A percentile compares a stretch with the other conserved stretches of the same genome.
These are phyloP conservation scores for Tyrophagus putrescentiae DNA, from an alignment of 1,140 invertebrate genomes.

Conservation along the genomic window DNA sequence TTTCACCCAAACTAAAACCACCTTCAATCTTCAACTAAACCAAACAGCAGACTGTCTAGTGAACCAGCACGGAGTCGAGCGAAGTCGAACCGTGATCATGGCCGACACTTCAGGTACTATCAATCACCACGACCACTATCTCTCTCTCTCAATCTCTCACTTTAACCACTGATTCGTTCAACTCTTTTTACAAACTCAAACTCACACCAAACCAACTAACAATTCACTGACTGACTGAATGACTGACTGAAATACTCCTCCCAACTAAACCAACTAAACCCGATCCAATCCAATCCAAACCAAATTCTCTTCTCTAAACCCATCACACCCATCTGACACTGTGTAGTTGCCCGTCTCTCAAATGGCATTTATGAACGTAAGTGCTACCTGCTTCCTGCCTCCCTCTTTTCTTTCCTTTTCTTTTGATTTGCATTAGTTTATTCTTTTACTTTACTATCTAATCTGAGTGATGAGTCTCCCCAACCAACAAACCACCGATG, in stretches of 20 bases:
- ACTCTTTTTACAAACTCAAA: no score
- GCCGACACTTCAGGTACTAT: conserved; percentile 24
- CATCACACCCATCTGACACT: not conserved
- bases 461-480: not conserved
- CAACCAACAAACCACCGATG: not conserved
- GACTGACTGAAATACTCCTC: not conserved
- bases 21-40: not conserved
- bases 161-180: no score
- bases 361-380: conserved; percentile 13
- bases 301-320: not conserved
- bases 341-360: not conserved
- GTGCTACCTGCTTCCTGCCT: not conserved
- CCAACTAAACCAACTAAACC: conserved; percentile 2
- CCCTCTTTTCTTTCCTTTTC: conserved; percentile 13
- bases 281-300: not conserved
- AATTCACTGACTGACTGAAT: no score
- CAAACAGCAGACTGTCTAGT: conserved; percentile 22
- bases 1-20: not conserved
- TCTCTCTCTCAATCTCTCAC: no score
- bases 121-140: no score
- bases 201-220: no score
- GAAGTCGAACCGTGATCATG: conserved; percentile 31
- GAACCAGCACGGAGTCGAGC: conserved; percentile 25
- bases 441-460: conserved; percentile 7
- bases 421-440: not conserved